Conservation (phyloP, 1,140 invertebrate species). For the Ephestia elutella region DNA sequence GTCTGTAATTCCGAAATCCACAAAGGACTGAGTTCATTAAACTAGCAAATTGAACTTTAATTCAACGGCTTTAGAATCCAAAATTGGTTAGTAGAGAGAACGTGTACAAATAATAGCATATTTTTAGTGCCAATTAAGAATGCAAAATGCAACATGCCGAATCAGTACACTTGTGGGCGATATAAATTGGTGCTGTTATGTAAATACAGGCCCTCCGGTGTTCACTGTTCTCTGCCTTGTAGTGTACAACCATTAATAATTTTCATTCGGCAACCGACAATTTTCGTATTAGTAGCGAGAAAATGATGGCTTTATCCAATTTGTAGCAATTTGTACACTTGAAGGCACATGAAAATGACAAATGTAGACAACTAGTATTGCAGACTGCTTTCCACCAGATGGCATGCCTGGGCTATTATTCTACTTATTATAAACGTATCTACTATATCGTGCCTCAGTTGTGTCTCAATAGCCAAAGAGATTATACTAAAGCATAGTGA, state of each 20-base stretch:
- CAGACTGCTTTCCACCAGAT: too few species aligned
- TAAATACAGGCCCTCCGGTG: slow-evolving; percentile 7
- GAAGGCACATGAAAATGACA: background rate
- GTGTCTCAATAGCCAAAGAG: too few species aligned
- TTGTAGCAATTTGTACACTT: background rate
- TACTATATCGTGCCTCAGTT: too few species aligned
- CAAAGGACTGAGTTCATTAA: background rate
- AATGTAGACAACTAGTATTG: too few species aligned
- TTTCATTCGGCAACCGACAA: background rate
- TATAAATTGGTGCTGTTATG: slow-evolving; percentile 8
- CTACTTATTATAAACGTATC: too few species aligned
- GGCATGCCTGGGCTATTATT: too few species aligned
- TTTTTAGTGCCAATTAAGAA: slow-evolving; percentile 17
- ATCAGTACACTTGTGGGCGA: slow-evolving; percentile 7
- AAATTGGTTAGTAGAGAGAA: background rate
- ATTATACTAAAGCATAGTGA: too few species aligned
- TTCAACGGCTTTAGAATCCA: background rate
- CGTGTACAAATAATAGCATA: slow-evolving; percentile 3
- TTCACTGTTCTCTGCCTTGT: background rate
- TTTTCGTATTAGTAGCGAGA: slow-evolving; percentile 9
- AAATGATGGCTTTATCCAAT: slow-evolving; percentile 6
- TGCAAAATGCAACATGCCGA: slow-evolving; percentile 17
- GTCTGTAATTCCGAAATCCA: background rate
- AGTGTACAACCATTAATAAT: slow-evolving; percentile 1
- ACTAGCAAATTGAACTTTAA: background rate